These are phyloP conservation scores for Hirtodrosophila duncani DNA, from an alignment of 2,888 invertebrate species.

Conservation along the genomic window DNA sequence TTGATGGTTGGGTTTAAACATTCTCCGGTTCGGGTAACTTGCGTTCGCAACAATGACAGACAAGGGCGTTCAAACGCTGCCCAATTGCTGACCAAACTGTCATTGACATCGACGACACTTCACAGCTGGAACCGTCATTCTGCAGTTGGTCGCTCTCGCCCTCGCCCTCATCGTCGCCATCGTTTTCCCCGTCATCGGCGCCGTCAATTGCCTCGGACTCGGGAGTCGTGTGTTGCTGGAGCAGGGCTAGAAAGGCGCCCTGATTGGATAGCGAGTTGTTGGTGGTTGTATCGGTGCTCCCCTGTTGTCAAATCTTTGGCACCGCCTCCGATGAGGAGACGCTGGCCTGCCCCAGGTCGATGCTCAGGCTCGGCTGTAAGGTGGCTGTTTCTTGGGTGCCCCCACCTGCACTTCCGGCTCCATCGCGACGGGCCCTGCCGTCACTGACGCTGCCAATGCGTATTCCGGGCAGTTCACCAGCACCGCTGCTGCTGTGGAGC, in stretches of 20 bases:
- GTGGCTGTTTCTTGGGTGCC: conserved; percentile 44
- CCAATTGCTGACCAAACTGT: conserved; percentile 77
- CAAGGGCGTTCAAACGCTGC: conserved; percentile 76
- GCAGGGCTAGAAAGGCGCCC: conserved; percentile 56
- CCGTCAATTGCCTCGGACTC: not conserved
- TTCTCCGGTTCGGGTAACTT: conserved; percentile 78
- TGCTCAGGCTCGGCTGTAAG: conserved; percentile 65
- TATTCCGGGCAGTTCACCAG: conserved; percentile 58
- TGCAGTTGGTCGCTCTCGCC: conserved; percentile 46
- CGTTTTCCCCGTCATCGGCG: conserved; percentile 34
- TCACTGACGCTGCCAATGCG: conserved; percentile 71
- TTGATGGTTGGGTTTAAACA: conserved; percentile 76
- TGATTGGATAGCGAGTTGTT: conserved; percentile 75
- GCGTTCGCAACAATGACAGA: conserved; percentile 78
- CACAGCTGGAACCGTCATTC: conserved; percentile 74
- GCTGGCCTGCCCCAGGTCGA: conserved; percentile 72
- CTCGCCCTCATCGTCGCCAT: conserved; percentile 30
- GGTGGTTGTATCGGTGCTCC: conserved; percentile 74
- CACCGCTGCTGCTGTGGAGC: conserved; percentile 75
- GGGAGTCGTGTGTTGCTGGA: conserved; percentile 32
- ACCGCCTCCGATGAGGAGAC: conserved; percentile 70
- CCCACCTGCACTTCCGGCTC: conserved; percentile 19
- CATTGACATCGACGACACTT: conserved; percentile 76
- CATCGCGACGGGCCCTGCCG: conserved; percentile 34
- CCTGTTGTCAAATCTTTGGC: conserved; percentile 78